Evolutionary conservation across 2,888 invertebrate genomes (phyloP), one percentile per base, ranked within the genome.

Genomic region (Nomada lathburiana): DNA sequence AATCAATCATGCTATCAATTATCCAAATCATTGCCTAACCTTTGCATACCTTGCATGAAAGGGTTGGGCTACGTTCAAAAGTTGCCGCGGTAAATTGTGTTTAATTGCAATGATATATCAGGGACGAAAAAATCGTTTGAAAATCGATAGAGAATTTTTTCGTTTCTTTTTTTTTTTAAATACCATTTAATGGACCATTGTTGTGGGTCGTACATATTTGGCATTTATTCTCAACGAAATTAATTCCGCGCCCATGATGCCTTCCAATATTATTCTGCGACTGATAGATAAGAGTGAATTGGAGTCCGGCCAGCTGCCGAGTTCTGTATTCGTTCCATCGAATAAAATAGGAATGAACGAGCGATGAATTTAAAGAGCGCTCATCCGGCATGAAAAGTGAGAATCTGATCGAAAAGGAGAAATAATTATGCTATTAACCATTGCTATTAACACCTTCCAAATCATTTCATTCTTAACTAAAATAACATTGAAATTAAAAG

Each of bases 211-310:
- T 50, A 36, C 36, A 36, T 36, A 47, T 47, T 47, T 47, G 81
- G 64, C 69, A 52, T 79, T 81, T 69, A 69, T 77, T 78, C 67
- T 77, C 36, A 71, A 64, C 65, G 57, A 77, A 83, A 86, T 87
- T 86, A 87, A 86, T 86, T 86, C 79, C 73, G 47, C 76, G 75
- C 72, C 68, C 76, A 63, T 74, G 74, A 79, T 80, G 75, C 78
- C 72, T 69, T 80, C 63, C 77, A 83, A 86, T 85, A 86, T 86
- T 79, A 86, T 85, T 82, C 76, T 69, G 62, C 76, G 78, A 82
- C 80, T 76, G 83, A 85, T 85, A 83, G 82, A 87, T 85, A 87
- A 87, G 85, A 76, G 82, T 60, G 83, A 87, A 86, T 87, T 87
- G 87, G 87, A 83, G 52, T 55, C 63, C 69, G 59, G 87, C 87